Evolutionary conservation across 2,797 vertebrate species (phyloP).

Genomic region (Eupleurogrammus muticus): DNA sequence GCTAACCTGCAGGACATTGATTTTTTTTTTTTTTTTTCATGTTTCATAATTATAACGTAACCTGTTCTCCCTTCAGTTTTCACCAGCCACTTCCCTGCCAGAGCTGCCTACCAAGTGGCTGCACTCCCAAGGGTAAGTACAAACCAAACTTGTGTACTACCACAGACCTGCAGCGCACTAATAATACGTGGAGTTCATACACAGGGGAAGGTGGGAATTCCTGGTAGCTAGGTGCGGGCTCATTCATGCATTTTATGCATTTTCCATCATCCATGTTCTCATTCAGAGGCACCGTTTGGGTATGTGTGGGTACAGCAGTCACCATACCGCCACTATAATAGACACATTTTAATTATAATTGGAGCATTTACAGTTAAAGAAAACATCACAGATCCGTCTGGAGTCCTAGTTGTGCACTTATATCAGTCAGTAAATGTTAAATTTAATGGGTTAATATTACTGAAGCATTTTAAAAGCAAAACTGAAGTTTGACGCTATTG

Average conservation of each 20-base stretch:
- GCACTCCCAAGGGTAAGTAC: conserved; percentile 93
- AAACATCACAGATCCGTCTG: too few species aligned
- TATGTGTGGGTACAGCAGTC: too few species aligned
- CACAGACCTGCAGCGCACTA: neutral
- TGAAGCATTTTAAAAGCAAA: too few species aligned
- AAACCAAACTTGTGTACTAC: neutral
- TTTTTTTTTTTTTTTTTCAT: neutral
- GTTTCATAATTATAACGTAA: neutral
- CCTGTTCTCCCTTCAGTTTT: conserved; percentile 86
- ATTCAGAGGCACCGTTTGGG: too few species aligned
- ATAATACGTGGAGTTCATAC: neutral
- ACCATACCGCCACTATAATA: too few species aligned
- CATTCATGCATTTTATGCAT: neutral
- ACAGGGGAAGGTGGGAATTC: neutral
- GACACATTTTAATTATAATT: too few species aligned
- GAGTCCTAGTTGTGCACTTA: too few species aligned
- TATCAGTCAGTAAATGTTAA: too few species aligned
- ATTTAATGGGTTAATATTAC: too few species aligned
- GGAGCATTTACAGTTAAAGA: too few species aligned
- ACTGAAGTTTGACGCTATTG: too few species aligned
- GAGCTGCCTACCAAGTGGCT: conserved; percentile 95
- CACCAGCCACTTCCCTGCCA: conserved; percentile 89
- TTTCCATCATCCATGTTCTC: neutral
- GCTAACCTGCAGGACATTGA: neutral
- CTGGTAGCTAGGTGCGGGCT: neutral